Evolutionary conservation across 30 jellyfish, hydroid and myxozoan species (phyloP).

Genomic region (Cassiopea andromeda): DNA sequence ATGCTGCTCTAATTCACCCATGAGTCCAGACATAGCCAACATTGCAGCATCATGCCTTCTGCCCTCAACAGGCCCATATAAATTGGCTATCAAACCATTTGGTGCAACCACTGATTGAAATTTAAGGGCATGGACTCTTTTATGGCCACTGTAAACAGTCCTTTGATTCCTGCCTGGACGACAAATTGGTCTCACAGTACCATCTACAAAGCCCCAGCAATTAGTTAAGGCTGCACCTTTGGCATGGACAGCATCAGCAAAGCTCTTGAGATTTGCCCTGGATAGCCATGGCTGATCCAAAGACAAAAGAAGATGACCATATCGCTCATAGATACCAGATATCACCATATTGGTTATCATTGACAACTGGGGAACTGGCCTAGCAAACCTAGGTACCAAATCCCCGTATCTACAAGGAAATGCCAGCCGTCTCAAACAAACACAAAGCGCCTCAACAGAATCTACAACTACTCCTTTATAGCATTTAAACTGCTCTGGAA

Average conservation of each 20-base stretch:
- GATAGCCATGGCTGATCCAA: slow-evolving; percentile 10
- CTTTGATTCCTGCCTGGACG: slow-evolving; percentile 23
- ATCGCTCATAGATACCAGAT: slow-evolving; percentile 3
- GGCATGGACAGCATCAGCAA: neutral
- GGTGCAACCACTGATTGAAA: slow-evolving; percentile 50
- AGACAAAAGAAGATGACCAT: neutral
- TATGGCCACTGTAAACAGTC: slow-evolving; percentile 50
- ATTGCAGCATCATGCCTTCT: slow-evolving; percentile 47
- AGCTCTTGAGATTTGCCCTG: neutral
- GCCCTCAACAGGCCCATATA: slow-evolving; percentile 38
- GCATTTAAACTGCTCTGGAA: slow-evolving; percentile 26
- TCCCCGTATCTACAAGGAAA: slow-evolving; percentile 39
- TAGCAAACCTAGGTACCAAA: slow-evolving; percentile 26
- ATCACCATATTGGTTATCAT: slow-evolving; percentile 18
- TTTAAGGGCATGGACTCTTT: slow-evolving; percentile 34
- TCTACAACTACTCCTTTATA: slow-evolving; percentile 39
- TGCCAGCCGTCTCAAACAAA: slow-evolving; percentile 27
- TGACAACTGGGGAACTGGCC: slow-evolving; percentile 53
- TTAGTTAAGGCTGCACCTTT: slow-evolving; percentile 2
- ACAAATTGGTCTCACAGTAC: slow-evolving; percentile 40
- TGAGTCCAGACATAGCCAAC: slow-evolving; percentile 59
- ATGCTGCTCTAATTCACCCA: slow-evolving; percentile 25
- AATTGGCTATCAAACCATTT: slow-evolving; percentile 35
- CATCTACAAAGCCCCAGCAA: slow-evolving; percentile 45
- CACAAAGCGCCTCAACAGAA: slow-evolving; percentile 36